Percentiles rank a stretch among this genome's conserved stretches.
Evolutionary conservation across 2,888 invertebrate species (phyloP).

Genomic region (Amaurobius ferox): DNA sequence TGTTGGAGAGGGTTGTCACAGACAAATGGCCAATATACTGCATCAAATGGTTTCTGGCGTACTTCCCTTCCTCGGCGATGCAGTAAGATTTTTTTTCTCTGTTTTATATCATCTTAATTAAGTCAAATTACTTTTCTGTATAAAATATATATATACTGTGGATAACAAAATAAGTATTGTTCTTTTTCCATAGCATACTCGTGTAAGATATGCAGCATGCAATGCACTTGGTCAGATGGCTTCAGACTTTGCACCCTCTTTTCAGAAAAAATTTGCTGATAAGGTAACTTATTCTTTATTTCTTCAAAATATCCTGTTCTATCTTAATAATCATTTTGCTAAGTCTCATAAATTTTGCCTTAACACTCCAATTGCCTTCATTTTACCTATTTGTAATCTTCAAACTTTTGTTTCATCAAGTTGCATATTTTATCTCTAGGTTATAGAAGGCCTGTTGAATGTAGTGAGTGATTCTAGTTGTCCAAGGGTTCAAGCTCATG

Average conservation of each 20-base stretch:
- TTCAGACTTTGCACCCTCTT: conserved; percentile 96
- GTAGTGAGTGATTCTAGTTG: conserved; percentile 93
- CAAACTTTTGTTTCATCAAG: no score
- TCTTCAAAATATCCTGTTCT: no score
- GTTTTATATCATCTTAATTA: no score
- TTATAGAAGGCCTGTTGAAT: conserved; percentile 92
- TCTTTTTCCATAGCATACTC: conserved; percentile 84
- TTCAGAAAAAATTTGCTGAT: conserved; percentile 98
- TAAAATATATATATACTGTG: neutral
- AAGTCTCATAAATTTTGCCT: no score
- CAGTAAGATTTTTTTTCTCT: conserved; percentile 80
- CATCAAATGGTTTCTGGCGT: conserved; percentile 94
- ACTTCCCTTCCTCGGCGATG: conserved; percentile 88
- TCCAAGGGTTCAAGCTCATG: conserved; percentile 94
- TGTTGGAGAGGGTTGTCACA: conserved; percentile 98
- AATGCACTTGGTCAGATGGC: conserved; percentile 99
- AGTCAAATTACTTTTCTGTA: no score
- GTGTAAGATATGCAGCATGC: conserved; percentile 97
- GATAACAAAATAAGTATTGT: conserved; percentile 5
- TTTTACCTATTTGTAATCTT: no score
- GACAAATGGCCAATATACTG: conserved; percentile 97
- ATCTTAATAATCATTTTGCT: no score
- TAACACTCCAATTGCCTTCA: no score
- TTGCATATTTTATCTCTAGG: conserved; percentile 76
- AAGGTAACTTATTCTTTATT: conserved; percentile 80